Conservation (phyloP, 2,888 invertebrate genomes). For the Ophraella communa region DNA sequence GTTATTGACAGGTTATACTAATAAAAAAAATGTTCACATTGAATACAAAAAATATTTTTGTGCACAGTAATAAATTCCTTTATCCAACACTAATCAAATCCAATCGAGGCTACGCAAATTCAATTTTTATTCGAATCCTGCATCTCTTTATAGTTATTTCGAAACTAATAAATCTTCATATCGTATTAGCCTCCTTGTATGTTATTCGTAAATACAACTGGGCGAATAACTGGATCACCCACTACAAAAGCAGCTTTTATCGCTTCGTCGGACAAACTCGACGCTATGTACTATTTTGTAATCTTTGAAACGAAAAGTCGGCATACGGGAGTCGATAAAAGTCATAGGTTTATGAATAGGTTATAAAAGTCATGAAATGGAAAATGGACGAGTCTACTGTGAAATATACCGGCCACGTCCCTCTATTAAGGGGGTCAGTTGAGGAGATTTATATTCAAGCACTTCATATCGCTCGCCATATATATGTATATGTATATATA, state of each 20-base stretch:
- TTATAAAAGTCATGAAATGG: constrained; percentile 27
- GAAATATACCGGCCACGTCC: constrained; percentile 27
- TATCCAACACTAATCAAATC: too few species aligned
- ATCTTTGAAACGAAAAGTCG: constrained; percentile 12
- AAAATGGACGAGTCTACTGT: constrained; percentile 24
- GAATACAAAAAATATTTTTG: too few species aligned
- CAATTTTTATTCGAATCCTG: too few species aligned
- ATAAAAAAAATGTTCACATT: too few species aligned
- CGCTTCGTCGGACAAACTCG: not conserved
- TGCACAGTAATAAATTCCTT: too few species aligned
- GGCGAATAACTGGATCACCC: not conserved
- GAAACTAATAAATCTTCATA: not conserved
- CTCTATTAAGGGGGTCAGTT: constrained; percentile 27
- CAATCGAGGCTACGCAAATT: too few species aligned
- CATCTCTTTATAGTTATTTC: too few species aligned
- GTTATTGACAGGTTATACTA: too few species aligned
- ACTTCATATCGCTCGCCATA: constrained; percentile 24
- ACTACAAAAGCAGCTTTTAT: not conserved
- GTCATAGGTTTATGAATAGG: constrained; percentile 27
- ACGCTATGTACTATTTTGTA: not conserved
- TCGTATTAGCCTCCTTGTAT: not conserved
- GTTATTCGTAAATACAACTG: not conserved
- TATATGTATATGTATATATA: too few species aligned
- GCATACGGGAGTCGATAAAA: constrained; percentile 24
- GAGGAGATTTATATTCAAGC: constrained; percentile 26